Percentiles rank a stretch among this genome's conserved stretches.
phyloP scores from a whole-genome alignment of 1,140 invertebrate genomes.

The Drosophila lacteicornis region DNA sequence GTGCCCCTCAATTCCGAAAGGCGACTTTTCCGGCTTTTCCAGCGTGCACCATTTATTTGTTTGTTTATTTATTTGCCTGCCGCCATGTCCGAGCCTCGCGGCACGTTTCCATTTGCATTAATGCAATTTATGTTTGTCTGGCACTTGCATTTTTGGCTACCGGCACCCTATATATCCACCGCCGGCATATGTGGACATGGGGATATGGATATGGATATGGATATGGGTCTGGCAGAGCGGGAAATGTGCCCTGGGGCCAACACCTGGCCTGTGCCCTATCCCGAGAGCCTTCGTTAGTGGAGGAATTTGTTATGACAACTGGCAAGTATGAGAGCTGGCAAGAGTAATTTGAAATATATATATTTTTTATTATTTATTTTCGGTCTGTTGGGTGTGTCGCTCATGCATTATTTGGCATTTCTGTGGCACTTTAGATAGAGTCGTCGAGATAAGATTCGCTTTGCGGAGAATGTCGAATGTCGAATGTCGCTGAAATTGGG shows the following conservation, averaged over 20 bases:
- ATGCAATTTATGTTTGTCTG: constrained; percentile 67
- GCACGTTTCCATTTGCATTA: constrained; percentile 58
- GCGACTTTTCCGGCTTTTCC: constrained; percentile 41
- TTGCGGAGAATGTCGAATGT: constrained; percentile 70
- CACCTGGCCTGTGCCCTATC: constrained; percentile 53
- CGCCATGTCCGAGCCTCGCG: constrained; percentile 17
- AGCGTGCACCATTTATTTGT: constrained; percentile 25
- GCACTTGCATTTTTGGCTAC: constrained; percentile 65
- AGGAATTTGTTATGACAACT: constrained; percentile 74
- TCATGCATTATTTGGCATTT: constrained; percentile 68
- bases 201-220: constrained; percentile 31
- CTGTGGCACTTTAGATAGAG: constrained; percentile 67
- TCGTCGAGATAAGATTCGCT: constrained; percentile 47
- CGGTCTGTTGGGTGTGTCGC: constrained; percentile 57
- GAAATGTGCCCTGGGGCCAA: constrained; percentile 51
- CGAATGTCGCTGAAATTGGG: constrained; percentile 42
- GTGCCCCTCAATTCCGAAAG: constrained; percentile 2
- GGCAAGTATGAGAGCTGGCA: constrained; percentile 41
- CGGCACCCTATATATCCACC: constrained; percentile 48
- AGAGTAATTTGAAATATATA: constrained; percentile 13
- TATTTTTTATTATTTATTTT: constrained; percentile 25
- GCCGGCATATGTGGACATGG: constrained; percentile 3
- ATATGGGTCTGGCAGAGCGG: constrained; percentile 8
- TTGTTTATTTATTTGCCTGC: constrained; percentile 39
- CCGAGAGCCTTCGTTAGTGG: constrained; percentile 60